phyloP scores from a whole-genome alignment of 2,113 vertebrate species.

The Heliornis fulica region DNA sequence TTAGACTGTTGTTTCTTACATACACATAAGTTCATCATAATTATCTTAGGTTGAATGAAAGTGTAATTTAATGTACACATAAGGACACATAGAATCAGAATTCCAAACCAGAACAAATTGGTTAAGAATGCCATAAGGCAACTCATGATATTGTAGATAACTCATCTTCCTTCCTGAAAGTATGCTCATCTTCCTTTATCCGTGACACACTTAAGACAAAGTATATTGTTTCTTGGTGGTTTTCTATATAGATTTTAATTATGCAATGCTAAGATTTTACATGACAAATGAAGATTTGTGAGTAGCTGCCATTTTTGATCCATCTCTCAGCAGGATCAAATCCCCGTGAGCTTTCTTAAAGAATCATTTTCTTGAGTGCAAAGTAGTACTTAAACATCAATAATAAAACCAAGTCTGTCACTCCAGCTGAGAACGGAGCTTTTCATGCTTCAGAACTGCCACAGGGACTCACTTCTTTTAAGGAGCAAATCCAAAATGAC shows the following conservation, averaged over 20 bases:
- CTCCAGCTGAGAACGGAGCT: constrained; percentile 42
- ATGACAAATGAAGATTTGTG: background rate
- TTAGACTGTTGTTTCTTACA: background rate
- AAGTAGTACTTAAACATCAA: constrained; percentile 32
- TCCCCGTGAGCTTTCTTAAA: background rate
- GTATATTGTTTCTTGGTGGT: background rate
- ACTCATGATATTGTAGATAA: background rate
- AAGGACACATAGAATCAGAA: background rate
- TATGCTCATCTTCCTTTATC: background rate
- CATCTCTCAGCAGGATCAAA: background rate
- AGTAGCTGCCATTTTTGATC: background rate
- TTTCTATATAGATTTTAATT: background rate
- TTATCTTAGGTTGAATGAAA: background rate
- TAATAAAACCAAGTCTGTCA: constrained; percentile 6
- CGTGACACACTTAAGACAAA: background rate
- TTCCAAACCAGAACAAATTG: background rate
- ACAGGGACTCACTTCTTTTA: background rate
- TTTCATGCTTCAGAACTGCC: constrained; percentile 15
- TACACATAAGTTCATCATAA: background rate
- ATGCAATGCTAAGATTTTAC: background rate
- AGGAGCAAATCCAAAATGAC: constrained; percentile 13
- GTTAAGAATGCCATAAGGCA: background rate
- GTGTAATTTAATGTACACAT: background rate
- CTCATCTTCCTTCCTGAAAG: background rate
- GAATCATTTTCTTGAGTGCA: background rate